phyloP scores from a whole-genome alignment of 2,888 invertebrate genomes.

The Dolomedes plantarius region DNA sequence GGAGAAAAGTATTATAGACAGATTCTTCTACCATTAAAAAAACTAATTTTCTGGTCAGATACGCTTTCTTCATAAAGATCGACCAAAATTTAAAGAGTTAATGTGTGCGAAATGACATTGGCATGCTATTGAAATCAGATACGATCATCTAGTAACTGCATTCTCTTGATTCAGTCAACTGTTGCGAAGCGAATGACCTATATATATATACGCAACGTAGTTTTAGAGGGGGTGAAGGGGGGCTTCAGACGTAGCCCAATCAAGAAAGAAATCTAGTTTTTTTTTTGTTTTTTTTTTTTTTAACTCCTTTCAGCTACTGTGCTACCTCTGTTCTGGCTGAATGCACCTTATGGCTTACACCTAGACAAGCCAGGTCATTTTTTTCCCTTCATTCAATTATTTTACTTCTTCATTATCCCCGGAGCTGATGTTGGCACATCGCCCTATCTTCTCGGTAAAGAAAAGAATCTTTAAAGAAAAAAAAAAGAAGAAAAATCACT shows the following conservation, averaged over 20 bases:
- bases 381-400: neutral
- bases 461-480: too few species aligned
- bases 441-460: neutral
- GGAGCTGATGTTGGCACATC: neutral
- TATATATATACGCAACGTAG: neutral
- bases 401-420: neutral
- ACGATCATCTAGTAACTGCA: neutral
- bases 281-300: neutral
- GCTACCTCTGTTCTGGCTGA: slow-evolving; percentile 22
- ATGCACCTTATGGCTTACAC: slow-evolving; percentile 12
- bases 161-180: neutral
- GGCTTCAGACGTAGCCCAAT: neutral
- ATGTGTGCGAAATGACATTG: too few species aligned
- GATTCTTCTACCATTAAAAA: too few species aligned
- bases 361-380: neutral
- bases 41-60: too few species aligned
- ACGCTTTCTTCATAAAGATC: too few species aligned
- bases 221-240: too few species aligned
- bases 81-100: too few species aligned
- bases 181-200: neutral
- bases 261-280: neutral
- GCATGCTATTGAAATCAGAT: too few species aligned
- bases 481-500: too few species aligned
- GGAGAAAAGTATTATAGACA: too few species aligned
- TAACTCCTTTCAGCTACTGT: neutral